Conservation (phyloP, 2,113 vertebrate species). For the Barnardius zonarius region DNA sequence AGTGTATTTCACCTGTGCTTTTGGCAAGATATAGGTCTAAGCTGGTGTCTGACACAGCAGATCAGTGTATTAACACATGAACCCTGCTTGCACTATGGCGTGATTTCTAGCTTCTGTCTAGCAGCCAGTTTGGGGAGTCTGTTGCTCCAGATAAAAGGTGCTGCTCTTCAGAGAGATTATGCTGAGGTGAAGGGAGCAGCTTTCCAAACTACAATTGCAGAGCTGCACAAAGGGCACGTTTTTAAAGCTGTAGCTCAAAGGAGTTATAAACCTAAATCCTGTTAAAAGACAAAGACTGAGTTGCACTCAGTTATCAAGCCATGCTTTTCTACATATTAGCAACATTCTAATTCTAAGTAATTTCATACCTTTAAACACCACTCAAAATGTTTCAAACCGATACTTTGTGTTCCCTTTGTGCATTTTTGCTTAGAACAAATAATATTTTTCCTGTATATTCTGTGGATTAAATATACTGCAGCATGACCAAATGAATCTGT, state of each 20-base stretch:
- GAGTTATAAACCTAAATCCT: not conserved
- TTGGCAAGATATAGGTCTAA: not conserved
- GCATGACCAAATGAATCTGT: not conserved
- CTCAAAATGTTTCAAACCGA: not conserved
- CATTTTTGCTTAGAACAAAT: not conserved
- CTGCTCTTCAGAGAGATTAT: constrained; percentile 14
- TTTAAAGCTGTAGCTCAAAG: not conserved
- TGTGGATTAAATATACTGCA: not conserved
- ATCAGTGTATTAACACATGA: constrained; percentile 36
- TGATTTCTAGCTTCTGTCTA: constrained; percentile 22
- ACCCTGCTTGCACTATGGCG: not conserved
- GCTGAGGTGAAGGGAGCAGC: not conserved
- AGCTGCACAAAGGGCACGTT: not conserved
- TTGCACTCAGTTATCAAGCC: not conserved
- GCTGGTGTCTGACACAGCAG: not conserved
- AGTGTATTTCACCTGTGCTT: not conserved
- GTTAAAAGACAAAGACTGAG: not conserved
- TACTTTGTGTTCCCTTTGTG: not conserved
- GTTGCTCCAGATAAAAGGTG: constrained; percentile 20
- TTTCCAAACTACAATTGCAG: not conserved
- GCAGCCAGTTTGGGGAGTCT: not conserved
- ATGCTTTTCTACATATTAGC: not conserved
- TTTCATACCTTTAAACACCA: not conserved
- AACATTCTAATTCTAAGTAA: constrained; percentile 1
- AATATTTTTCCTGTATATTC: not conserved